These are phyloP conservation scores for Rhysida immarginata DNA, from an alignment of 1,140 invertebrate species.

Conservation along the genomic window DNA sequence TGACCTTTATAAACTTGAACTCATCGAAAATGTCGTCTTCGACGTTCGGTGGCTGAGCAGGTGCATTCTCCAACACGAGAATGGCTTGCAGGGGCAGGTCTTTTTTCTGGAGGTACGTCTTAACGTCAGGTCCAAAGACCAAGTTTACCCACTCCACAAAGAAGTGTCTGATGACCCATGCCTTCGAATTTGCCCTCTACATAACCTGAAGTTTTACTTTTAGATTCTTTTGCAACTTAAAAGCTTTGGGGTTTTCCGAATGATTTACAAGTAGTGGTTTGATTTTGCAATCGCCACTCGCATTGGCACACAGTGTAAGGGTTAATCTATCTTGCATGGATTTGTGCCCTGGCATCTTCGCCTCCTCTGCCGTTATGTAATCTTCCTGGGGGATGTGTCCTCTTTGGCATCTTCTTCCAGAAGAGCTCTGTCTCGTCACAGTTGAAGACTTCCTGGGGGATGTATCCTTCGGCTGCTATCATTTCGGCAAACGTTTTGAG, in stretches of 20 bases:
- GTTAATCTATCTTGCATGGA: constrained; percentile 18
- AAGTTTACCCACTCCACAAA: constrained; percentile 10
- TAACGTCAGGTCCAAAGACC: constrained; percentile 8
- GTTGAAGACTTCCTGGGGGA: constrained; percentile 15
- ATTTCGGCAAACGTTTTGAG: constrained; percentile 1
- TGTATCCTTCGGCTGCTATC: constrained; percentile 3
- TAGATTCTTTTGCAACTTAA: neutral
- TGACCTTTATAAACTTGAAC: neutral
- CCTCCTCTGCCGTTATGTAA: neutral
- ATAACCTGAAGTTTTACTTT: constrained; percentile 5
- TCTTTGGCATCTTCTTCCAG: constrained; percentile 18
- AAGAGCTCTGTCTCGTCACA: constrained; percentile 18
- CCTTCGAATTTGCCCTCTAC: constrained; percentile 1
- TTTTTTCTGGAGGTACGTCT: constrained; percentile 8
- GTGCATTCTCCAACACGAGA: constrained; percentile 5
- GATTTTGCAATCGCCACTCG: constrained; percentile 4
- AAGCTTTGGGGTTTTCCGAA: neutral
- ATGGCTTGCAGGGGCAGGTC: constrained; percentile 8
- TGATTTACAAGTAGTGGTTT: neutral
- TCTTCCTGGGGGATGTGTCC: no score
- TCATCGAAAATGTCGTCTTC: neutral
- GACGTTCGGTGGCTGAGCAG: constrained; percentile 2
- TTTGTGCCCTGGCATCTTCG: neutral
- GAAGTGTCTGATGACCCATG: constrained; percentile 4
- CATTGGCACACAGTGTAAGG: constrained; percentile 14